Conservation (phyloP, 2,113 vertebrate species). For the Anguilla rostrata region DNA sequence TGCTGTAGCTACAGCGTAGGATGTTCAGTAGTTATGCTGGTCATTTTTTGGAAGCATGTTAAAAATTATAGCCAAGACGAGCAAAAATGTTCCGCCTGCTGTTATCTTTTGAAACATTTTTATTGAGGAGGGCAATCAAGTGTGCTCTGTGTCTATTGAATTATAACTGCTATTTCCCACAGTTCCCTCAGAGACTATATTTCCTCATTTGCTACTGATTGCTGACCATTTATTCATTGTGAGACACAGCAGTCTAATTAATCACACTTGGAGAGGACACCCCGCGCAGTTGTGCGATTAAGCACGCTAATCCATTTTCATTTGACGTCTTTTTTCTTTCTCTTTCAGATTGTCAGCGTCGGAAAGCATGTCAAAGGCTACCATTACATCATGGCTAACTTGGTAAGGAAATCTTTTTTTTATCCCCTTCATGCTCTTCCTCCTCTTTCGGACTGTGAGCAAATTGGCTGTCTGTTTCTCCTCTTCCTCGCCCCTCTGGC, state of each 20-base stretch:
- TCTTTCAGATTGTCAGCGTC: slow-evolving; percentile 89
- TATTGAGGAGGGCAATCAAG: neutral
- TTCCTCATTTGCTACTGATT: slow-evolving; percentile 14
- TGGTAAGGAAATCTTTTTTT: slow-evolving; percentile 75
- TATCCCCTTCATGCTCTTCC: slow-evolving; percentile 2
- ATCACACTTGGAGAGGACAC: neutral
- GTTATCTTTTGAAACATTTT: slow-evolving; percentile 17
- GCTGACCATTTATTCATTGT: slow-evolving; percentile 24
- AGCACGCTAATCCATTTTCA: slow-evolving; percentile 42
- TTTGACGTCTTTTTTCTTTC: slow-evolving; percentile 47
- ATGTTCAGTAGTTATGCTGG: neutral
- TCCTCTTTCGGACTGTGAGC: neutral
- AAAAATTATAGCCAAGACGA: neutral
- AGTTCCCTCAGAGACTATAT: neutral
- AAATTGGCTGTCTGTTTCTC: neutral
- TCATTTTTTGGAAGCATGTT: neutral
- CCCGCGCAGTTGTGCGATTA: slow-evolving; percentile 39
- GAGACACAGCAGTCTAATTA: neutral
- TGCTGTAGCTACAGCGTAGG: neutral
- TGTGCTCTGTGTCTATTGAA: neutral
- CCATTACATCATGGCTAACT: slow-evolving; percentile 98
- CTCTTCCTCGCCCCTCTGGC: neutral
- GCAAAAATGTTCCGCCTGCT: neutral
- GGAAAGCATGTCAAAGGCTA: slow-evolving; percentile 98
- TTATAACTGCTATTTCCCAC: neutral